Conservation (phyloP, 2,113 vertebrate genomes). For the Stegastes partitus region DNA sequence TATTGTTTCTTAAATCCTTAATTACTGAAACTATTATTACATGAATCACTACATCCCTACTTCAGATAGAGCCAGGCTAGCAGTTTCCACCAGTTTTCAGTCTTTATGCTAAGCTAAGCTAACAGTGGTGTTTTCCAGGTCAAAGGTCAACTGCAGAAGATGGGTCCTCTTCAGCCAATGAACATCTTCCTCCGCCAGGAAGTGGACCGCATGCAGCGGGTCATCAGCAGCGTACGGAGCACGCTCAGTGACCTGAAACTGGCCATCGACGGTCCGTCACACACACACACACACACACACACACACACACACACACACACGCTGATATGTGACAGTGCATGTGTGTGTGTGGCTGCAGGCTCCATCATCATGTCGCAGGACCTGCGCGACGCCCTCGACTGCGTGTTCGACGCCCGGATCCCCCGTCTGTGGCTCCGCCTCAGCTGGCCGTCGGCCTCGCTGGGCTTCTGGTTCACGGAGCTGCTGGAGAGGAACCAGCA, state of each 20-base stretch:
- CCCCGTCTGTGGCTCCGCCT: slow-evolving; percentile 87
- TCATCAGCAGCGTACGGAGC: slow-evolving; percentile 83
- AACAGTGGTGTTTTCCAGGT: slow-evolving; percentile 73
- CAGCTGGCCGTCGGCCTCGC: slow-evolving; percentile 88
- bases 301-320: slow-evolving; percentile 1
- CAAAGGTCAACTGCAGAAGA: slow-evolving; percentile 85
- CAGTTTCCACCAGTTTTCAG: neutral
- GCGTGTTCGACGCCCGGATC: slow-evolving; percentile 87
- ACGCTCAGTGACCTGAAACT: slow-evolving; percentile 88
- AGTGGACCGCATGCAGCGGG: slow-evolving; percentile 88
- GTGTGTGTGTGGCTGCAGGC: slow-evolving; percentile 63
- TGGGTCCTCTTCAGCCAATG: slow-evolving; percentile 87
- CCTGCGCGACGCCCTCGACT: slow-evolving; percentile 88
- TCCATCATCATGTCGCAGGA: slow-evolving; percentile 91
- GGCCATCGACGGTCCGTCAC: slow-evolving; percentile 86
- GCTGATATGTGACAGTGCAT: too few species aligned
- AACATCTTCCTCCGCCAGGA: slow-evolving; percentile 90
- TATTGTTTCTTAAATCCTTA: too few species aligned
- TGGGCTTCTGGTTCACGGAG: slow-evolving; percentile 92
- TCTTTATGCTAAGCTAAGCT: too few species aligned
- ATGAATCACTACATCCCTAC: too few species aligned
- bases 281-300: neutral
- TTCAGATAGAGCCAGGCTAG: too few species aligned
- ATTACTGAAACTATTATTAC: too few species aligned
- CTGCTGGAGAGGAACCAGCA: slow-evolving; percentile 90